Conservation (phyloP, 1,140 invertebrate species). For the Pseudomyrmex dendroicus region DNA sequence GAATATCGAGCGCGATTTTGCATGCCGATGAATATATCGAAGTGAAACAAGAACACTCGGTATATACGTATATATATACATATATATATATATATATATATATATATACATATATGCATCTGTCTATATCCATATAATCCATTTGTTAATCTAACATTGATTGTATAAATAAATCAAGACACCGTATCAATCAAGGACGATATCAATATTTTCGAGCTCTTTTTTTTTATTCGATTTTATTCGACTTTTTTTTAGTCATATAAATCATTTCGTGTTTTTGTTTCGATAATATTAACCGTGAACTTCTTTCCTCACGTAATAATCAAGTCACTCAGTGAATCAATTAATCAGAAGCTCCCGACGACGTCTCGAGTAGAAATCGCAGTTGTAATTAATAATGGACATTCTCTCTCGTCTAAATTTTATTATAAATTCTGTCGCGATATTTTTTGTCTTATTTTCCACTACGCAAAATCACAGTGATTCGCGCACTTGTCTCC, state of each 20-base stretch:
- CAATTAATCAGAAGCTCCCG: conserved; percentile 25
- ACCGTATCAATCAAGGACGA: conserved; percentile 15
- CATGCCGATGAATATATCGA: conserved; percentile 43
- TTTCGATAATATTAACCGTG: conserved; percentile 1
- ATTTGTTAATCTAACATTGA: conserved; percentile 13
- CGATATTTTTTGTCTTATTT: neutral
- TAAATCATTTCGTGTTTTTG: neutral
- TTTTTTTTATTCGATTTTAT: neutral
- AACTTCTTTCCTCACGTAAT: neutral
- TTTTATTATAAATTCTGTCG: neutral
- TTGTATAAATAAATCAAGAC: conserved; percentile 6
- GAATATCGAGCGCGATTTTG: conserved; percentile 55
- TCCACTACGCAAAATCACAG: neutral
- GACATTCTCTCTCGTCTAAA: neutral
- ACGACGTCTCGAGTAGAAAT: neutral
- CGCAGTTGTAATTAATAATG: neutral
- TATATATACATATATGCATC: neutral
- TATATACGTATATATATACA: neutral
- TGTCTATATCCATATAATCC: neutral
- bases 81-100: too few species aligned
- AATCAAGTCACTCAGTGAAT: neutral
- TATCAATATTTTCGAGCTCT: neutral
- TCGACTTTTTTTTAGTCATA: conserved; percentile 11
- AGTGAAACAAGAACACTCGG: neutral
- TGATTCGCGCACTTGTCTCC: neutral